Evolutionary conservation across 2,113 vertebrate genomes (phyloP).

Genomic region (Theropithecus gelada): DNA sequence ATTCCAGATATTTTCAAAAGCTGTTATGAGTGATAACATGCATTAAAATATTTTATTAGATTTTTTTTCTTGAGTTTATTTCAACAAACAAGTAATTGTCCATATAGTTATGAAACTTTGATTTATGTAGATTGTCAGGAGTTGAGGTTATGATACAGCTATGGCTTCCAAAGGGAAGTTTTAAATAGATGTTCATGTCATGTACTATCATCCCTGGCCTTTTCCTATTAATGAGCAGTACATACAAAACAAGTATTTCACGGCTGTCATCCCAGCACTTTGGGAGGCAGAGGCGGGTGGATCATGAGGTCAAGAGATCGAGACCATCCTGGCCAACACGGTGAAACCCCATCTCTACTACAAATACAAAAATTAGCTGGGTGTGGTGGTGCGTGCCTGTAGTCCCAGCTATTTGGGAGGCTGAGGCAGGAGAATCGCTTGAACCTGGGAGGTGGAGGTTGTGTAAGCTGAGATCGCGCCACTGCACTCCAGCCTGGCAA

Average conservation of each 20-base stretch:
- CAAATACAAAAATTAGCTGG: no score
- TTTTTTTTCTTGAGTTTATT: neutral
- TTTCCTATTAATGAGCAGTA: neutral
- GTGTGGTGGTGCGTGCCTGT: no score
- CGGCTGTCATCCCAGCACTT: no score
- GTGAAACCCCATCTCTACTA: no score
- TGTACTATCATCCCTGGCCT: neutral
- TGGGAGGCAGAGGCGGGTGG: no score
- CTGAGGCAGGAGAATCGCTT: no score
- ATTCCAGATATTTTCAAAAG: slow-evolving; percentile 31
- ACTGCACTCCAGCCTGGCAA: no score
- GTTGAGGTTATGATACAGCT: neutral
- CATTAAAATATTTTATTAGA: neutral
- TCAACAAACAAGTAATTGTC: neutral
- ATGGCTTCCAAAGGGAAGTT: neutral
- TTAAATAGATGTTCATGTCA: neutral
- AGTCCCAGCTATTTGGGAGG: no score
- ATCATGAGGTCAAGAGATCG: no score
- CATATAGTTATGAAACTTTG: neutral
- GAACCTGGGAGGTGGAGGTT: no score
- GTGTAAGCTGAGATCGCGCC: no score
- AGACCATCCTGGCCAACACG: no score
- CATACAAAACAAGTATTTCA: neutral
- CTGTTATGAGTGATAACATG: neutral
- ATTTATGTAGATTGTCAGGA: neutral